Conservation (phyloP, 1,140 invertebrate species). For the Carcinoscorpius rotundicauda region DNA sequence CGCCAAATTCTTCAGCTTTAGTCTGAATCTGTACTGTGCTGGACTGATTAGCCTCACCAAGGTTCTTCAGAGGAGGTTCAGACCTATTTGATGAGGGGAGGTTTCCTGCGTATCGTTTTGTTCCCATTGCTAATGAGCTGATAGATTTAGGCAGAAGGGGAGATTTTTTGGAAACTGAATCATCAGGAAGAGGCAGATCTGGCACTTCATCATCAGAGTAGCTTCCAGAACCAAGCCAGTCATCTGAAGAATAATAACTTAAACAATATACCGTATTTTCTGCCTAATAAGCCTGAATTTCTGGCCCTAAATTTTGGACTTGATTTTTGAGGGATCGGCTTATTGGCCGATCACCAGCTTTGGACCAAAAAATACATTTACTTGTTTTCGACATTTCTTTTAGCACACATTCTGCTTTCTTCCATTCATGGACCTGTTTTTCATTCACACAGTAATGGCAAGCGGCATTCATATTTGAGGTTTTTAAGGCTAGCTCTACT, state of each 20-base stretch:
- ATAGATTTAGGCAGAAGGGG: neutral
- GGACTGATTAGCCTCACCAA: conserved; percentile 13
- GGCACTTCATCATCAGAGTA: conserved; percentile 18
- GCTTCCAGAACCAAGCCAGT: conserved; percentile 11
- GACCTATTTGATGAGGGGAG: conserved; percentile 1
- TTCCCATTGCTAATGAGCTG: neutral
- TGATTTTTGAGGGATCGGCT: too few species aligned
- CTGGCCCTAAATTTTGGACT: too few species aligned
- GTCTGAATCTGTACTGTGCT: conserved; percentile 9
- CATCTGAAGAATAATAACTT: conserved; percentile 7
- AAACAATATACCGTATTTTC: too few species aligned
- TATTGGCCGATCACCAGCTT: too few species aligned
- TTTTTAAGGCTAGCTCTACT: too few species aligned
- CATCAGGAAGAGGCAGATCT: conserved; percentile 15
- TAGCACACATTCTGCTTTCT: too few species aligned
- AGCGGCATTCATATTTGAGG: too few species aligned
- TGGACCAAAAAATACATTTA: too few species aligned
- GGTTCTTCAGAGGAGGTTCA: neutral
- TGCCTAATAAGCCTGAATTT: too few species aligned
- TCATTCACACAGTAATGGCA: too few species aligned
- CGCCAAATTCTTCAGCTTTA: conserved; percentile 15
- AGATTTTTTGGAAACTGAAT: conserved; percentile 13
- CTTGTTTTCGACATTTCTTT: too few species aligned
- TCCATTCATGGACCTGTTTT: too few species aligned
- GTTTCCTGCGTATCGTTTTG: conserved; percentile 4